Evolutionary conservation across 2,797 vertebrate species (phyloP), one percentile per base, ranked within the genome.

Genomic region (Diglossa cyanea): DNA sequence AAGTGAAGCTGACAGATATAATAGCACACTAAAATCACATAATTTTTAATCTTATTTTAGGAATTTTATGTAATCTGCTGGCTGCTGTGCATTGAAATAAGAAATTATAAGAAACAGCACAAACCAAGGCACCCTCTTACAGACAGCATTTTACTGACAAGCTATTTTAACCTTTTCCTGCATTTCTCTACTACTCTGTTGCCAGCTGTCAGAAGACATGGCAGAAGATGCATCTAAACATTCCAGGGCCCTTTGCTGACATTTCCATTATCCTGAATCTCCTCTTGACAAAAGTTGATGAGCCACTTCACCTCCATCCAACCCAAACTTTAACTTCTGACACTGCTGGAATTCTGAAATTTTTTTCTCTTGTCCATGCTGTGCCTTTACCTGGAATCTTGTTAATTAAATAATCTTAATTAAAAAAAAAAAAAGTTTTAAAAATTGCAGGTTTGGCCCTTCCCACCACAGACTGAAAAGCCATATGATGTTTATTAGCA

Each of bases 401-500:
- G 15, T 67, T 76, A 63, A 80, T 66, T 15, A 40, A 65, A 78
- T 61, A 3, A 51, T 72, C 10, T 53, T 54, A 17, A n/a, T n/a
- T n/a, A 35, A 35, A 21, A 73, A 30, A 78, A 61, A 17, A 11
- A 24, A 10, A 28, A 48, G 28, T 50, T 30, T 40, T 15, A 47
- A 84, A 78, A 72, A 53, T 9, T 31, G 24, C 58, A 62, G 51
- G 30, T 84, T 73, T 66, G 79, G 85, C 62, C 88, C 54, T 90
- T 88, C 70, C 88, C 73, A 88, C 54, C 40, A 35, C 55, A 94
- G 76, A 78, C 77, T 84, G 80, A 90, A 80, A 76, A 92, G 77
- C 86, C 88, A 66, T 73, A 75, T 57, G 90, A 96, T 92, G 88
- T 94, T 96, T 93, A 86, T 91, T 81, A 94, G 51, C 83, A 92